Percentiles rank a stretch among this genome's conserved stretches.
phyloP scores from a whole-genome alignment of 2,888 invertebrate genomes.

The Orthosia gothica region DNA sequence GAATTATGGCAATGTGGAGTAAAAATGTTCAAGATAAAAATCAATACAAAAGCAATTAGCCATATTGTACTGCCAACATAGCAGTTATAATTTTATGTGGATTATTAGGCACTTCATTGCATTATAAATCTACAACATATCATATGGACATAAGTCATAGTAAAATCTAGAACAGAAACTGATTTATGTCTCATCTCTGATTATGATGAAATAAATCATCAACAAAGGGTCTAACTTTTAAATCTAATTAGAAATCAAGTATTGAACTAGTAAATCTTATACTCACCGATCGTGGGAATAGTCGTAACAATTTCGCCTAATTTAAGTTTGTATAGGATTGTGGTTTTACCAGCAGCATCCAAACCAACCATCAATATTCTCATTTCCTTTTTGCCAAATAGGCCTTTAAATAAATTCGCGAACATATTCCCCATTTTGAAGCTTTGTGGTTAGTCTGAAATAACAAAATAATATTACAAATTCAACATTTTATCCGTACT shows the following conservation, averaged over 20 bases:
- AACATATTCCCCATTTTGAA: slow-evolving; percentile 99
- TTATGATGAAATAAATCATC: slow-evolving; percentile 31
- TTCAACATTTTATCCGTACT: slow-evolving; percentile 77
- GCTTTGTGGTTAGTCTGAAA: slow-evolving; percentile 91
- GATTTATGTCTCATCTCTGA: background rate
- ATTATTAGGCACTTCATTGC: background rate
- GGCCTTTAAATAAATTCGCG: slow-evolving; percentile 99
- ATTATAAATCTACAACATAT: slow-evolving; percentile 21
- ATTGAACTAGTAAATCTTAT: slow-evolving; percentile 10
- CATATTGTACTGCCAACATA: slow-evolving; percentile 32
- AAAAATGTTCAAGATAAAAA: slow-evolving; percentile 37
- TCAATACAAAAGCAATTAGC: slow-evolving; percentile 48
- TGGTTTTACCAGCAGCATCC: slow-evolving; percentile 99
- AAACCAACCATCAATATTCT: slow-evolving; percentile 99
- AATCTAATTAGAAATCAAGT: slow-evolving; percentile 23
- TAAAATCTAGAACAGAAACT: background rate
- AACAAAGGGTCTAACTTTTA: slow-evolving; percentile 16
- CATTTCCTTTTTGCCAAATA: slow-evolving; percentile 99
- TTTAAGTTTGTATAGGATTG: slow-evolving; percentile 99
- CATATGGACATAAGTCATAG: slow-evolving; percentile 13
- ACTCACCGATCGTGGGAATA: slow-evolving; percentile 99
- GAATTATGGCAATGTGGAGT: slow-evolving; percentile 7
- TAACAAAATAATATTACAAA: slow-evolving; percentile 75
- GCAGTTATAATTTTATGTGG: slow-evolving; percentile 1
- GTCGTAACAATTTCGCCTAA: slow-evolving; percentile 99